A percentile compares a stretch with the other conserved stretches of the same genome.
Conservation (phyloP, 2,797 vertebrate genomes). For the Aldrovandia affinis region DNA sequence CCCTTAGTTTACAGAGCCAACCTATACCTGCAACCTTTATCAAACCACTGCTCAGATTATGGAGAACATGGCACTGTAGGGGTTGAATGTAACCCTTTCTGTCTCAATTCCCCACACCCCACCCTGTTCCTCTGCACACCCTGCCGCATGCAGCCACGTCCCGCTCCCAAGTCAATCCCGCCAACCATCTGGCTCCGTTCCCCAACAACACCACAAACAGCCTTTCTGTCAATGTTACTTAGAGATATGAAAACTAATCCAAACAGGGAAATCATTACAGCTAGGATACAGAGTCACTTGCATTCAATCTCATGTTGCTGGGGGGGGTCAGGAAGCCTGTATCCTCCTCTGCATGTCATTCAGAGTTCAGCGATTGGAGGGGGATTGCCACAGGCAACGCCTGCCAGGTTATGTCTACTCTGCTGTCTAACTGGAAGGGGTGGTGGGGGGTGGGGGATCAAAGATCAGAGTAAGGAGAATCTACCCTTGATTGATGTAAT, state of each 20-base stretch:
- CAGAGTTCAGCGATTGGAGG: slow-evolving; percentile 14
- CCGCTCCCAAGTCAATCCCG: slow-evolving; percentile 45
- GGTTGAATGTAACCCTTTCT: background rate
- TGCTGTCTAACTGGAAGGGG: slow-evolving; percentile 1
- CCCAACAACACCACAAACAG: background rate
- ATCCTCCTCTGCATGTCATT: background rate
- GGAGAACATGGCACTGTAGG: background rate
- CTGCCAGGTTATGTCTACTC: slow-evolving; percentile 20
- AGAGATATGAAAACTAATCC: slow-evolving; percentile 34
- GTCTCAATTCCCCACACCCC: too few relatives aligned
- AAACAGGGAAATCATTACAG: slow-evolving; percentile 37
- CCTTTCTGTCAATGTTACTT: slow-evolving; percentile 41
- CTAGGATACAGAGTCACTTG: slow-evolving; percentile 26
- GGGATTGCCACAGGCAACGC: slow-evolving; percentile 7
- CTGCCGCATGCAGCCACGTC: background rate
- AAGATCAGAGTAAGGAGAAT: slow-evolving; percentile 22
- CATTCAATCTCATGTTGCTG: slow-evolving; percentile 11
- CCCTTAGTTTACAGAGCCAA: background rate
- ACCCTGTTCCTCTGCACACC: too few relatives aligned
- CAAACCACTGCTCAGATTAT: background rate
- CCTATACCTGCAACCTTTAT: background rate
- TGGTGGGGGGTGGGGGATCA: background rate
- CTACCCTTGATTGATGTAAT: slow-evolving; percentile 24
- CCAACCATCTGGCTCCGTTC: slow-evolving; percentile 52
- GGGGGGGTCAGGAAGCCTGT: background rate